phyloP scores from a whole-genome alignment of 2,888 invertebrate species.

The Pardosa pseudoannulata region DNA sequence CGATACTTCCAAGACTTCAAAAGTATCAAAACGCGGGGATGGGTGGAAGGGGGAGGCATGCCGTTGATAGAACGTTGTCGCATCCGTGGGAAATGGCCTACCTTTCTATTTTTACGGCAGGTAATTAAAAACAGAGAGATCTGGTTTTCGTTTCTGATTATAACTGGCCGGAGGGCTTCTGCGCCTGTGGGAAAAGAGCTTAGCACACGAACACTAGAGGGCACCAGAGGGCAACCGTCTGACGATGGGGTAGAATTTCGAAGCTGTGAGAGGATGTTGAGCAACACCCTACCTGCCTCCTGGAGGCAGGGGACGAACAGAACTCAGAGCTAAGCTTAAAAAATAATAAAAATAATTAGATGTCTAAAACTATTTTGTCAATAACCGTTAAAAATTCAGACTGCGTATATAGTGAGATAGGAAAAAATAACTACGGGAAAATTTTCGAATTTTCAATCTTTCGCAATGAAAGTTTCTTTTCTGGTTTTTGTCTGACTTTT shows the following conservation, averaged over 20 bases:
- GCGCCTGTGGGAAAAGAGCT: not conserved
- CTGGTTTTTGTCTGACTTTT: no score
- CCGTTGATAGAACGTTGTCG: constrained; percentile 26
- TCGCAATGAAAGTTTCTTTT: no score
- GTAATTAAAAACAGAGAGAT: constrained; percentile 52
- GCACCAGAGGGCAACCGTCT: not conserved
- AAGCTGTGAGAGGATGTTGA: not conserved
- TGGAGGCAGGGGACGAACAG: no score
- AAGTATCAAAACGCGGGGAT: not conserved
- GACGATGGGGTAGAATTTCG: not conserved
- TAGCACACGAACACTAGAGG: not conserved
- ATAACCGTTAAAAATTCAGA: no score
- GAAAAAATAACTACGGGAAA: no score
- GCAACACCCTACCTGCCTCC: not conserved
- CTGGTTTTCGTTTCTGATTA: constrained; percentile 42
- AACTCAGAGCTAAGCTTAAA: no score
- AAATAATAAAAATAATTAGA: no score
- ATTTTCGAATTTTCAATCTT: no score
- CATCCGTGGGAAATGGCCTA: constrained; percentile 49
- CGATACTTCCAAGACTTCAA: no score
- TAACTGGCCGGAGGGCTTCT: not conserved
- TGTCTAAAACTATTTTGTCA: no score
- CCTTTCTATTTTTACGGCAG: constrained; percentile 12
- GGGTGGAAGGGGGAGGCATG: not conserved
- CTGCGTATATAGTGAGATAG: no score